Percentiles rank a stretch among this genome's conserved stretches.
Evolutionary conservation across 2,888 invertebrate genomes (phyloP).

Genomic region (Macrosiphum euphorbiae): DNA sequence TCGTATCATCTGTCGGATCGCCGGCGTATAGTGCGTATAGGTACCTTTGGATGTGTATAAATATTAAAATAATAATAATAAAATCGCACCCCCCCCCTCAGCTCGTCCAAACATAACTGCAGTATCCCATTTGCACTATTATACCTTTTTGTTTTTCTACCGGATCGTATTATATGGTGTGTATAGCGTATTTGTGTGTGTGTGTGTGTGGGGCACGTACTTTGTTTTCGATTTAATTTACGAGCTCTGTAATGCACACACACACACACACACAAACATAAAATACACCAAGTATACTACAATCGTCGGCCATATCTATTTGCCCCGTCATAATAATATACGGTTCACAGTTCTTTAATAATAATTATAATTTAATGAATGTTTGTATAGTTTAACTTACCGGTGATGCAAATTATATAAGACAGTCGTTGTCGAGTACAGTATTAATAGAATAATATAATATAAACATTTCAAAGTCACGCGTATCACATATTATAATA

Average conservation of each 20-base stretch:
- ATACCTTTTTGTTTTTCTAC: slow-evolving; percentile 8
- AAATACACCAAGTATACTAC: neutral
- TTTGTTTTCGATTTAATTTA: slow-evolving; percentile 31
- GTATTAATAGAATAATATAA: neutral
- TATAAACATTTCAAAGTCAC: neutral
- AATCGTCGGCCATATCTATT: neutral
- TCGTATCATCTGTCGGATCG: slow-evolving; percentile 31
- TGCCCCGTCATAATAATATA: neutral
- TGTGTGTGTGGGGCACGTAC: neutral
- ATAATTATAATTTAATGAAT: slow-evolving; percentile 6
- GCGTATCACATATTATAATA: neutral
- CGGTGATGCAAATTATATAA: neutral
- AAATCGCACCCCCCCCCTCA: neutral
- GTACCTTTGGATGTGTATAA: slow-evolving; percentile 10
- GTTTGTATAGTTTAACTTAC: neutral
- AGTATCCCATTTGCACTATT: neutral
- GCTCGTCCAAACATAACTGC: neutral
- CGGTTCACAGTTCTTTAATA: slow-evolving; percentile 8
- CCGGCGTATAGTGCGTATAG: neutral
- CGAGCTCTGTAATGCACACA: neutral
- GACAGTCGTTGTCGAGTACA: neutral
- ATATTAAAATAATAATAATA: slow-evolving; percentile 23
- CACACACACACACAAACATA: neutral
- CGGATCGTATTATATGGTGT: neutral
- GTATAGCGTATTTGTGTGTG: neutral